Base-by-base conservation (phyloP, 2,888 invertebrate species). In the Xestoiulus laeticollis region DNA sequence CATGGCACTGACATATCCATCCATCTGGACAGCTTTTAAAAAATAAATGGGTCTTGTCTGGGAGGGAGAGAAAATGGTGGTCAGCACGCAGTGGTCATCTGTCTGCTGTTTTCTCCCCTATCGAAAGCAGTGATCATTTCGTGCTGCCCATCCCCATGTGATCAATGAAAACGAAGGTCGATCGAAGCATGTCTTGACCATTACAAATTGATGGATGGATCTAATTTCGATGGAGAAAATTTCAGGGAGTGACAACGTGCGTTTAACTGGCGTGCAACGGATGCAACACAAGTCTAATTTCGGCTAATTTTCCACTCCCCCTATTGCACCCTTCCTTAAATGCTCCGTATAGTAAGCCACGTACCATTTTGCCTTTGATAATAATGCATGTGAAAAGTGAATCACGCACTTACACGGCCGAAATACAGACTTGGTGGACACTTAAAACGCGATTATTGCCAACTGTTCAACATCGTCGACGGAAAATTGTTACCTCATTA, bases 141-240 rank as follows among this genome's bases (percentile, higher is more conserved):
- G 53, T 59, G 53, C n/a, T n/a, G n/a, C 53, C 53, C 33, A 59
- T 59, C 53, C 53, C 53, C 53, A 59, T 3, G 53, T 59, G 53
- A 59, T 59, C 53, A 59, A 59, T 59, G 53, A 59, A 59, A 59
- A 59, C 53, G 53, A 59, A 59, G 53, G n/a, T 59, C 53, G 53
- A 59, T 83, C 30, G 33, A 33, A 83, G 83, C 33, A n/a, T 83
- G 83, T 38, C 33, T 38, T 38, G 83, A 83, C 83, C 32, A 83
- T 83, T 83, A 38, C 83, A 38, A 83, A 83, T 83, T 83, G 83
- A 83, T 83, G 83, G 83, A 83, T 83, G 83, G 83, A 83, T 30
- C 83, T 83, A 83, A 83, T 83, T 83, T 83, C 32, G 83, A 38
- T 30, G 5, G 32, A 4, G 83, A n/a, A 19, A 30, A 33, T 33